Base-by-base conservation (phyloP, 2,888 invertebrate species). In the Morpho helenor region DNA sequence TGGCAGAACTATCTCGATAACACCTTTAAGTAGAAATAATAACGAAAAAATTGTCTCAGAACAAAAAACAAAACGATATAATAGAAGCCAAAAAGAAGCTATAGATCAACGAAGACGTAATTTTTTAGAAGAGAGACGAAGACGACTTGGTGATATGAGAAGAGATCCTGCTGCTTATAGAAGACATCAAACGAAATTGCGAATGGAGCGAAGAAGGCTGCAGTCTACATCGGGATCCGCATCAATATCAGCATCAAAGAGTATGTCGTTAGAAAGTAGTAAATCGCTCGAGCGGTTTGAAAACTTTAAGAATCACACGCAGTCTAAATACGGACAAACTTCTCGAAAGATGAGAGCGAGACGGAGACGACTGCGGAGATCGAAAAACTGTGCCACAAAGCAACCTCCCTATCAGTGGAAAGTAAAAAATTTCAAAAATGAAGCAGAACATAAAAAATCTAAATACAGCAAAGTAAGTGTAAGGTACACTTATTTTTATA, bases 21-120 rank as follows among this genome's bases (percentile, higher is more conserved):
- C 63, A 42, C 50, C 60, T 50, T 52, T 61, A 50, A 80, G 63
- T 83, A 79, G 68, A 82, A 75, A 69, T 76, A 81, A 69, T 91
- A 76, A 88, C 80, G 84, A 89, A 73, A 84, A 72, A 91, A 75
- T 88, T 80, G 83, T 88, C 79, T 75, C 77, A 71, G 73, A 87
- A 77, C 77, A 85, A 84, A 75, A 86, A 84, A 68, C 84, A 86
- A 76, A 90, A 88, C 72, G 78, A 75, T 69, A 78, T 63, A 64
- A 65, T 73, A 79, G 72, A 85, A 85, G 71, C 77, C 89, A 72
- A 80, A 94, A 85, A 93, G 93, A 94, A 91, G 93, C 81, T 68
- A 83, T 68, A 75, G 92, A 89, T 79, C 77, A 77, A 66, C 75
- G 74, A n/a, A 75, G 87, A 69, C 75, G 84, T 61, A 76, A 81